Base-by-base conservation (phyloP, 1,140 invertebrate genomes). In the Dreissena rostriformis region DNA sequence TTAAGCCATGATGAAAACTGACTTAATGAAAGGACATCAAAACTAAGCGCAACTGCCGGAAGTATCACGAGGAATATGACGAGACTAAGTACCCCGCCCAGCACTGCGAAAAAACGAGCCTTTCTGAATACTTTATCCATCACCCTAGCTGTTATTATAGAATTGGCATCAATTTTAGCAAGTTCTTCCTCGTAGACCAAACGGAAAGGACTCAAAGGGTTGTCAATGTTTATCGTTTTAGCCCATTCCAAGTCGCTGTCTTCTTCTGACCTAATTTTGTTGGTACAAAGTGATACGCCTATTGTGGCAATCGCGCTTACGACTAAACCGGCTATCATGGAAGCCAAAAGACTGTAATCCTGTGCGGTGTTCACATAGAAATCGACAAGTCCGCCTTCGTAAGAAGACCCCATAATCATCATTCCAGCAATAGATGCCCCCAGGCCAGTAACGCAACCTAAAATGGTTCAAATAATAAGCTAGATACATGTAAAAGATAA, bases 251-350 rank as follows among this genome's bases (percentile, higher is more conserved):
- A 82, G 17, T 53, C 28, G 8, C 19, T 39, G 19, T 85, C 78
- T 53, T 86, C 77, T 15, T 85, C 55, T 24, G 74, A 72, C 78
- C 84, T 74, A 15, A 67, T 73, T 15, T 67, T 83, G 39, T 86
- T 70, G 14, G 80, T 86, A 68, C 68, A 66, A 15, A 86, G 63
- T 39, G 88, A 86, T 19, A 90, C 89, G 17, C 76, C 22, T 8
- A 91, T 67, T 77, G 86, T 82, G 22, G 88, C n/a, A 24, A 91
- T 39, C 8, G 71, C 89, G 26, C 89, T 89, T 24, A 65, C 73
- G 24, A 51, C 49, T 72, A 90, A 84, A 11, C 87, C 79, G 29
- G 70, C 77, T 19, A 85, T 92, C 93, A 94, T 80, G 90, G 90
- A 24, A 76, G 51, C 66, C 19, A 90, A 65, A 77, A 91, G 86